phyloP scores from a whole-genome alignment of 2,113 vertebrate genomes.

The Zapus hudsonius region DNA sequence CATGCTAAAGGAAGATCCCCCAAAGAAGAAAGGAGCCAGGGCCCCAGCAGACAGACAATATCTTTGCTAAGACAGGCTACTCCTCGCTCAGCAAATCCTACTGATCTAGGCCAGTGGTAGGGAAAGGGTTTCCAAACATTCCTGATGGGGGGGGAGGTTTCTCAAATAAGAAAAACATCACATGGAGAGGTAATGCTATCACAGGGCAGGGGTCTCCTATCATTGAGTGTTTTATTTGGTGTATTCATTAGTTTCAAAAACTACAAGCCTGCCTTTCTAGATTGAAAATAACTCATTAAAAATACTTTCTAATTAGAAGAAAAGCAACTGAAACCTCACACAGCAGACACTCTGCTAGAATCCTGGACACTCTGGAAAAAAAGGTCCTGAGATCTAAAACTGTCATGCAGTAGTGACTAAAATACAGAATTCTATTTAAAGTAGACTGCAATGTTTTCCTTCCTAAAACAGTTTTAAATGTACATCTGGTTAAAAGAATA shows the following conservation, averaged over 20 bases:
- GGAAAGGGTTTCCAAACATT: neutral
- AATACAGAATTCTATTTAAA: constrained; percentile 45
- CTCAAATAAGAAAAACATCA: neutral
- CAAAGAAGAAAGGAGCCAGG: neutral
- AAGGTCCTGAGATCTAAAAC: constrained; percentile 24
- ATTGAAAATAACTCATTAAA: constrained; percentile 48
- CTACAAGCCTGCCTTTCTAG: constrained; percentile 25
- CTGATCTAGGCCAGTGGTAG: neutral
- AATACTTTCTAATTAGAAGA: neutral
- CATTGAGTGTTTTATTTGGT: neutral
- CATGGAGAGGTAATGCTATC: neutral
- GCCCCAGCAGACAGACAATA: neutral
- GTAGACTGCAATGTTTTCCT: neutral
- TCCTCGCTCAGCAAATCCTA: neutral
- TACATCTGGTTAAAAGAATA: constrained; percentile 57
- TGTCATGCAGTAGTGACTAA: neutral
- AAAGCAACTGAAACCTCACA: too few species aligned
- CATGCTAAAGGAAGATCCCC: neutral
- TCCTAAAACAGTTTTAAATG: constrained; percentile 15
- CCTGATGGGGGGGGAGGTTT: neutral
- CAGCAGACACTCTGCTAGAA: constrained; percentile 19
- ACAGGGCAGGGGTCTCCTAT: neutral
- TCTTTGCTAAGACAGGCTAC: neutral
- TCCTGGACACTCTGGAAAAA: neutral
- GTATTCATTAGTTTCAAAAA: constrained; percentile 41